phyloP scores from a whole-genome alignment of 2,113 vertebrate genomes.

The Tragelaphus buxtoni region DNA sequence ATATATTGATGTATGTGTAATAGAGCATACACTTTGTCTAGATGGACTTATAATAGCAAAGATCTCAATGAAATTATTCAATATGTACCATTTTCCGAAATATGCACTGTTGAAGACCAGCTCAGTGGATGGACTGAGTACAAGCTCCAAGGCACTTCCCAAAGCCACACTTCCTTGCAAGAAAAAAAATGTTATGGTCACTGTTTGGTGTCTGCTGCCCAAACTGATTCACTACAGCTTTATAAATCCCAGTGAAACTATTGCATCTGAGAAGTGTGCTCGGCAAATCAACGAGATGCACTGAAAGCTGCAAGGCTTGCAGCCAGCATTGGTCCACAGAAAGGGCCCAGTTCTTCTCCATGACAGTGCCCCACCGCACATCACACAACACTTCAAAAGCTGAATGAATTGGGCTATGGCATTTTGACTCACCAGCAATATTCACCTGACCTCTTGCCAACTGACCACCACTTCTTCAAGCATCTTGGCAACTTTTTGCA shows the following conservation, averaged over 20 bases:
- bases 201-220: background rate
- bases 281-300: background rate
- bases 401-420: background rate
- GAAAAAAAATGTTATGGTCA: background rate
- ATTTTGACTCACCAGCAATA: background rate
- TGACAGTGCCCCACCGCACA: background rate
- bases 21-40: background rate
- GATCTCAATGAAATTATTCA: background rate
- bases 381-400: background rate
- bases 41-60: background rate
- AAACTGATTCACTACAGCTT: background rate
- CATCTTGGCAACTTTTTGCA: background rate
- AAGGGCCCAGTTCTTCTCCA: background rate
- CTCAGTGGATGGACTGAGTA: background rate
- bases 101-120: background rate
- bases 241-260: background rate
- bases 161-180: background rate
- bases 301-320: background rate
- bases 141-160: background rate
- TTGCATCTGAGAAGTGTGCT: background rate
- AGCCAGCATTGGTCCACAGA: background rate
- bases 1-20: background rate
- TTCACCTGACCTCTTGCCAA: background rate
- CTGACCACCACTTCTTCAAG: background rate
- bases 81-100: background rate